Evolutionary conservation across 2,888 invertebrate species (phyloP).

Genomic region (Tuberolachnus salignus): DNA sequence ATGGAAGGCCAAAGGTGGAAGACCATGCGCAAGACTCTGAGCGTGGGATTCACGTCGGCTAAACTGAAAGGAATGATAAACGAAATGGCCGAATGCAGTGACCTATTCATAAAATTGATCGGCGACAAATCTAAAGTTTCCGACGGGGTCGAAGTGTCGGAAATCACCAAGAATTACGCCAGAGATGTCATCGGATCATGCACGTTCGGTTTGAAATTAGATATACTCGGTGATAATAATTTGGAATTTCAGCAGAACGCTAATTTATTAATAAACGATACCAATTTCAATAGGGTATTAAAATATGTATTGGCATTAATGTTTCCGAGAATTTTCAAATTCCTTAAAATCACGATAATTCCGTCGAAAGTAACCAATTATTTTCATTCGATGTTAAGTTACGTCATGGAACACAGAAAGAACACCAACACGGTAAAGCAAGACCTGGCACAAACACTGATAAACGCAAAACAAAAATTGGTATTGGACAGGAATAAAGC

Average conservation of each 20-base stretch:
- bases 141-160: constrained; percentile 25
- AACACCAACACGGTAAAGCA: constrained; percentile 58
- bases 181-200: constrained; percentile 65
- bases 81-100: constrained; percentile 43
- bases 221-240: constrained; percentile 62
- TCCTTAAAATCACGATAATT: not conserved
- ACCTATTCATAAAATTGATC: not conserved
- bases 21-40: constrained; percentile 62
- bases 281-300: not conserved
- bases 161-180: constrained; percentile 63
- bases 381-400: constrained; percentile 59
- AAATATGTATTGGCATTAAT: not conserved
- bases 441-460: constrained; percentile 58
- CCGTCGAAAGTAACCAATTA: constrained; percentile 56
- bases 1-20: constrained; percentile 62
- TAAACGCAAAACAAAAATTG: constrained; percentile 4
- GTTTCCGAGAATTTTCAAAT: not conserved
- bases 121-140: not conserved
- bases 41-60: constrained; percentile 63
- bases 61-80: constrained; percentile 61
- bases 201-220: constrained; percentile 65
- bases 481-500: not conserved
- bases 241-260: constrained; percentile 61
- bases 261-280: not conserved
- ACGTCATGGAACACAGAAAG: constrained; percentile 59